Conservation (phyloP, 1,140 invertebrate species). For the Manduca sexta region DNA sequence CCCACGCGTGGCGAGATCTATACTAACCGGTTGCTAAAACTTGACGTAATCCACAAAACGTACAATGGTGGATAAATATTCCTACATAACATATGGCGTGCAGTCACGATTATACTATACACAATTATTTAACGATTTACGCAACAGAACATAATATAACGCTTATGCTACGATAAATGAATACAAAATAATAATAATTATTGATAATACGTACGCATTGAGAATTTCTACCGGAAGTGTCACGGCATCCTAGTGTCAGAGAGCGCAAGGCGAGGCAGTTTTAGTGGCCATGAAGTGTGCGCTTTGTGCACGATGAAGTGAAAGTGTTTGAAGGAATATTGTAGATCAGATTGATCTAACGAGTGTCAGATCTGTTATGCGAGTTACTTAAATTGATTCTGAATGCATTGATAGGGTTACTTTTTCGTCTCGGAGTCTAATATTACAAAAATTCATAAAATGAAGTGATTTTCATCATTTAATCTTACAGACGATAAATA, state of each 20-base stretch:
- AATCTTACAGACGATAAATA: too few species aligned
- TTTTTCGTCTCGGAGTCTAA: too few species aligned
- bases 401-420: too few species aligned
- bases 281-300: constrained; percentile 24
- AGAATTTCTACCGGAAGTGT: constrained; percentile 41
- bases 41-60: neutral
- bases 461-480: too few species aligned
- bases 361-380: too few species aligned
- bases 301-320: too few species aligned
- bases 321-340: too few species aligned
- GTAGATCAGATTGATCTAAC: too few species aligned
- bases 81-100: neutral
- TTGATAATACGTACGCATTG: constrained; percentile 3
- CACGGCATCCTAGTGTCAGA: constrained; percentile 10
- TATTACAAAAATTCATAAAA: too few species aligned
- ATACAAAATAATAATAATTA: constrained; percentile 7
- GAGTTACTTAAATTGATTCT: too few species aligned
- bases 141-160: constrained; percentile 6
- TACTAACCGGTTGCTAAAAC: too few species aligned
- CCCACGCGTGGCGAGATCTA: too few species aligned
- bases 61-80: neutral
- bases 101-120: neutral
- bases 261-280: constrained; percentile 15
- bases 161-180: neutral
- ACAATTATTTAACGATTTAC: constrained; percentile 7